Conservation (phyloP, 1,140 invertebrate species). For the Drosophila ananassae region DNA sequence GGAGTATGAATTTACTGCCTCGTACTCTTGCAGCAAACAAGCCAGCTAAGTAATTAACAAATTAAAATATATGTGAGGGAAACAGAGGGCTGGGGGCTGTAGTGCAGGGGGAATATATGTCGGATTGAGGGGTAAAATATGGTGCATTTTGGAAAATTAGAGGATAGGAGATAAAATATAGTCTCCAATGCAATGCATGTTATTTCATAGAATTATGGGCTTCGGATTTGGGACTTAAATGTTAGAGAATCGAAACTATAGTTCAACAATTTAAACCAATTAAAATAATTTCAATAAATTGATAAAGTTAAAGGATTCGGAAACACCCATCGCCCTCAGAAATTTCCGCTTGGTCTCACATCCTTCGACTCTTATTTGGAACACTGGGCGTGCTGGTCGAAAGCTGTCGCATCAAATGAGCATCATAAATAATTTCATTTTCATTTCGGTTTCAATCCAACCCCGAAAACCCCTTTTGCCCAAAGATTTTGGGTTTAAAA, state of each 20-base stretch:
- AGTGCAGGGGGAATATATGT: neutral
- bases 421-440: conserved; percentile 74
- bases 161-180: neutral
- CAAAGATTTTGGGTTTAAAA: conserved; percentile 46
- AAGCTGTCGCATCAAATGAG: conserved; percentile 73
- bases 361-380: neutral
- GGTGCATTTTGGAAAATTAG: conserved; percentile 12
- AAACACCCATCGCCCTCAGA: neutral
- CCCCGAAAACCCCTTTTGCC: conserved; percentile 40
- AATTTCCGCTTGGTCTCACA: conserved; percentile 6
- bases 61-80: conserved; percentile 68
- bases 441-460: conserved; percentile 58
- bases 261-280: neutral
- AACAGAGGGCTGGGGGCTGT: neutral
- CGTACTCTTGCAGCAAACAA: conserved; percentile 20
- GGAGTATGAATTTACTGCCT: conserved; percentile 62
- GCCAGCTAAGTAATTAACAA: conserved; percentile 78
- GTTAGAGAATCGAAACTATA: neutral
- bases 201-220: neutral
- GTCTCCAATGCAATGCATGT: neutral
- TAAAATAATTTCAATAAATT: conserved; percentile 7
- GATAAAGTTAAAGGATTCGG: neutral
- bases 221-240: neutral
- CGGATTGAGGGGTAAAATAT: neutral
- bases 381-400: conserved; percentile 32